Evolutionary conservation across 2,888 invertebrate genomes (phyloP).

Genomic region (Amphiduros pacificus): DNA sequence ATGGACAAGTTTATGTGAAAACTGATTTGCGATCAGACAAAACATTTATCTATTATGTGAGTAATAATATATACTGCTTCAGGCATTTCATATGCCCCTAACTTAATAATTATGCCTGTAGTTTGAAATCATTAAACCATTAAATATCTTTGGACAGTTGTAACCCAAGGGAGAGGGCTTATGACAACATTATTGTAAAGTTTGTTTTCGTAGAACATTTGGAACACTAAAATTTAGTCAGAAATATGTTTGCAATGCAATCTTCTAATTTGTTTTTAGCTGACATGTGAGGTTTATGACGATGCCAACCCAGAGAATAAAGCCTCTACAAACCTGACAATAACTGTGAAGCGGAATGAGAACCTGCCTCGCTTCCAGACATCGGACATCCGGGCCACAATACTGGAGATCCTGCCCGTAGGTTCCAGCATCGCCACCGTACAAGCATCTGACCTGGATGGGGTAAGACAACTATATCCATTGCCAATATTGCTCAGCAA

Average conservation of each 20-base stretch:
- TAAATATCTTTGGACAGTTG: no score
- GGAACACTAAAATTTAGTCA: not conserved
- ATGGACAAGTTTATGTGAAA: conserved; percentile 32
- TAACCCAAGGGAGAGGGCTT: no score
- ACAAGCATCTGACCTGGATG: conserved; percentile 36
- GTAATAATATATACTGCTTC: conserved; percentile 13
- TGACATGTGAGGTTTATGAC: conserved; percentile 29
- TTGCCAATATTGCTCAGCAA: no score
- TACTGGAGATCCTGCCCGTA: conserved; percentile 34
- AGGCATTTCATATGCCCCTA: no score
- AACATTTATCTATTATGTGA: conserved; percentile 33
- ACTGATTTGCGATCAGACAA: conserved; percentile 30
- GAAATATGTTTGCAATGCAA: not conserved
- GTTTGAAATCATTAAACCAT: no score
- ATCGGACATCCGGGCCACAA: conserved; percentile 27
- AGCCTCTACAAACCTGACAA: conserved; percentile 24
- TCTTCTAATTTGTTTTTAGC: conserved; percentile 15
- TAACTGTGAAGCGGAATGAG: conserved; percentile 27
- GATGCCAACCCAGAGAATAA: conserved; percentile 24
- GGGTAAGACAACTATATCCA: no score
- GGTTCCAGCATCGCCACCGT: conserved; percentile 33
- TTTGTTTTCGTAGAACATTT: no score
- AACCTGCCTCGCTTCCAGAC: conserved; percentile 29
- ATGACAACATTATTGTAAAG: no score
- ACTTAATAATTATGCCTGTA: no score